Conservation (phyloP, 2,888 invertebrate genomes). For the Synanthedon andrenaeformis region DNA sequence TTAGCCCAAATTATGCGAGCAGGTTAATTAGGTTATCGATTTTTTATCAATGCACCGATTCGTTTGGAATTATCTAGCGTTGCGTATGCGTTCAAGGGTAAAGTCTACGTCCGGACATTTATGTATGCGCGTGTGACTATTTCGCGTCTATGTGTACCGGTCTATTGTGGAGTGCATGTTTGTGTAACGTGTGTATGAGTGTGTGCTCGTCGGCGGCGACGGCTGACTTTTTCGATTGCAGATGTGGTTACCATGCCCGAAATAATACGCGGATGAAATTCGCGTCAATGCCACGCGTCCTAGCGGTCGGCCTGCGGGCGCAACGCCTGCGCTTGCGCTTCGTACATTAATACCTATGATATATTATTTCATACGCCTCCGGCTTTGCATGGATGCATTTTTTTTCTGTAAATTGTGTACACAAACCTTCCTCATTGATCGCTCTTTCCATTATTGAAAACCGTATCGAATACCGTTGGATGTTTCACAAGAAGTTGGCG, state of each 20-base stretch:
- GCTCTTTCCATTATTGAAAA: too few relatives aligned
- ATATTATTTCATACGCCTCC: neutral
- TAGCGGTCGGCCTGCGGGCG: slow-evolving; percentile 12
- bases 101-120: slow-evolving; percentile 54
- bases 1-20: neutral
- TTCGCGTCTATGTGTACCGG: slow-evolving; percentile 33
- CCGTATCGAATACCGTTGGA: too few relatives aligned
- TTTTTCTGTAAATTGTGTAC: too few relatives aligned
- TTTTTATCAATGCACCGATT: slow-evolving; percentile 66
- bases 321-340: slow-evolving; percentile 8
- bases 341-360: slow-evolving; percentile 1
- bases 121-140: slow-evolving; percentile 22
- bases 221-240: slow-evolving; percentile 59
- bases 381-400: too few relatives aligned
- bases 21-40: slow-evolving; percentile 44
- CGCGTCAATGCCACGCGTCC: slow-evolving; percentile 47
- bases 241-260: slow-evolving; percentile 63
- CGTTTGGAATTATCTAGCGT: slow-evolving; percentile 49
- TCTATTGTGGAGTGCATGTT: slow-evolving; percentile 44
- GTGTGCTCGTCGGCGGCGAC: slow-evolving; percentile 37
- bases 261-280: slow-evolving; percentile 59
- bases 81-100: slow-evolving; percentile 64
- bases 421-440: too few relatives aligned
- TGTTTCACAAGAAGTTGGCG: too few relatives aligned
- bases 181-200: slow-evolving; percentile 34